A percentile compares a stretch with the other conserved stretches of the same genome.
These are phyloP conservation scores for Nasua narica DNA, from an alignment of 2,797 vertebrate genomes.

Conservation along the genomic window DNA sequence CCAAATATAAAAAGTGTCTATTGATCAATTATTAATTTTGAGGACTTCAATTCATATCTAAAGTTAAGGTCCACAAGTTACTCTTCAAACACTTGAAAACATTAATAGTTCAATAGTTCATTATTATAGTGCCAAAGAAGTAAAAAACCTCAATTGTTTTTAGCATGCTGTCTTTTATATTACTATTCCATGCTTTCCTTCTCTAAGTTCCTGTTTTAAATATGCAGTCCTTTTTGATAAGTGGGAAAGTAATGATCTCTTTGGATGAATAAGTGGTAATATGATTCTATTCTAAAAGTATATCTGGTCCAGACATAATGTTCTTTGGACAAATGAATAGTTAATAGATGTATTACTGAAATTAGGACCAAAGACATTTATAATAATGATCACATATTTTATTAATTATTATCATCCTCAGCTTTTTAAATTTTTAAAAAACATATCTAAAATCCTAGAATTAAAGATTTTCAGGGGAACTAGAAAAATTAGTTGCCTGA, in stretches of 20 bases:
- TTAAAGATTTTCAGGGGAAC: constrained; percentile 22
- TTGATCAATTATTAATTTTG: neutral
- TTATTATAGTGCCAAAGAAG: neutral
- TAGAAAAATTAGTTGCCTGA: constrained; percentile 7
- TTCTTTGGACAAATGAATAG: neutral
- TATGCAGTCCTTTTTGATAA: neutral
- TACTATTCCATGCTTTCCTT: neutral
- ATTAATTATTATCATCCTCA: constrained; percentile 13
- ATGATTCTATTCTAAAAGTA: neutral
- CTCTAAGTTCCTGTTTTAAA: neutral
- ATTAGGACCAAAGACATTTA: neutral
- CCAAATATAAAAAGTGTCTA: neutral
- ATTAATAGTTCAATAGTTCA: neutral
- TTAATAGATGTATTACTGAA: constrained; percentile 24
- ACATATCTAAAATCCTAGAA: constrained; percentile 32
- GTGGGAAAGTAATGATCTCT: neutral
- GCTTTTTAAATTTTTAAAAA: constrained; percentile 43
- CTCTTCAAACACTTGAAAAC: neutral
- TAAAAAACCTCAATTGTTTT: neutral
- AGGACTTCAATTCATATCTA: neutral
- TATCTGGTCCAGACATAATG: neutral
- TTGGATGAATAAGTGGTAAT: neutral
- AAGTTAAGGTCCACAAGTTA: neutral
- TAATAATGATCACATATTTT: constrained; percentile 39
- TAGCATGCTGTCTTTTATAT: neutral